Percentiles rank a stretch among this genome's conserved stretches.
These are phyloP conservation scores for Rotaria macrura DNA, from an alignment of 2,888 invertebrate genomes.

Conservation along the genomic window DNA sequence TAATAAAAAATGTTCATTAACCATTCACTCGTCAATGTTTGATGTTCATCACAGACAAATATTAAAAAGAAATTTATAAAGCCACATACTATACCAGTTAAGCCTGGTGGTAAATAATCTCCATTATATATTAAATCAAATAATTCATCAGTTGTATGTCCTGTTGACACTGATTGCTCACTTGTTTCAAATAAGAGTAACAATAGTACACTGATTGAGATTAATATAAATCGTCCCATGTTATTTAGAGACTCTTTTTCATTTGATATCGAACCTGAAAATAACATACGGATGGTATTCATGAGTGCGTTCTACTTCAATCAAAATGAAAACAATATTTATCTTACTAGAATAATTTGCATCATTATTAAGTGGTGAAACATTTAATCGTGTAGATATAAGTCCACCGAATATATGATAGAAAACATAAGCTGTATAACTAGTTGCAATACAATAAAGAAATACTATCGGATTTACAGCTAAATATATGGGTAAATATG, in stretches of 20 bases:
- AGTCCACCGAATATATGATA: not conserved
- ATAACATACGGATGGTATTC: not conserved
- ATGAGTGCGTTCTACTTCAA: not conserved
- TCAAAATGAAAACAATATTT: not conserved
- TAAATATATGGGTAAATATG: conserved; percentile 14
- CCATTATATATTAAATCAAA: not conserved
- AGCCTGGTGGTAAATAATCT: not conserved
- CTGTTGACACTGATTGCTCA: not conserved
- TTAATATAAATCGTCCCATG: not conserved
- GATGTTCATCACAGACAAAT: not conserved
- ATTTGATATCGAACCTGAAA: not conserved
- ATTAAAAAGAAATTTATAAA: not conserved
- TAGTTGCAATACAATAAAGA: not conserved
- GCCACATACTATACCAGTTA: not conserved
- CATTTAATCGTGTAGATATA: not conserved
- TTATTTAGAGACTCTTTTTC: not conserved
- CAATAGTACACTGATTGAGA: not conserved
- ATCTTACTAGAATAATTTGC: not conserved
- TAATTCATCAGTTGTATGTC: not conserved
- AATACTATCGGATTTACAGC: not conserved
- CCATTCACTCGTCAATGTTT: not conserved
- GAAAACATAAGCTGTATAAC: not conserved
- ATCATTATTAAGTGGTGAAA: not conserved
- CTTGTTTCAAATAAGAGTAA: not conserved
- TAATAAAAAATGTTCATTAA: not conserved